Evolutionary conservation across 2,113 vertebrate genomes (phyloP).

Genomic region (Falco punctatus): DNA sequence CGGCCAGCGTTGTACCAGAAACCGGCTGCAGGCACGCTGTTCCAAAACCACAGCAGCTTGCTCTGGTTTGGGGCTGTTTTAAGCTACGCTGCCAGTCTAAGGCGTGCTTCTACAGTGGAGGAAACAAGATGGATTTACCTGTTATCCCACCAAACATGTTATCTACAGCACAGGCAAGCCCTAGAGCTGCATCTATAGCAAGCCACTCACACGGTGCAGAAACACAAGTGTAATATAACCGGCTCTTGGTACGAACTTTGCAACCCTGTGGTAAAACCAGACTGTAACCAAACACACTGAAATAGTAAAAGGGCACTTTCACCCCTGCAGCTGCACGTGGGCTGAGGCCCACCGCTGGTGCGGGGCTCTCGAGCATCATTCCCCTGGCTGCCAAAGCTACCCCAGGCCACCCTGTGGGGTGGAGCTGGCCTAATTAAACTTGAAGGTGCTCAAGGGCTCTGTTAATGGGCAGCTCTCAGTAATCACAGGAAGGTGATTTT

Average conservation of each 20-base stretch:
- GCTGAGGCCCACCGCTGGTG: not conserved
- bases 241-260: not conserved
- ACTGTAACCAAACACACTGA: not conserved
- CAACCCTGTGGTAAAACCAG: not conserved
- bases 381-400: not conserved
- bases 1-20: not conserved
- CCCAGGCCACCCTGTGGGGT: not conserved
- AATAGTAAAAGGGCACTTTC: not conserved
- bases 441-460: not conserved
- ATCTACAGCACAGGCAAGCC: not conserved
- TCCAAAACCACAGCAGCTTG: not conserved
- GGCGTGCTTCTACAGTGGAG: not conserved
- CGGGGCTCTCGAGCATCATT: not conserved
- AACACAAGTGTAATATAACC: not conserved
- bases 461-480: not conserved
- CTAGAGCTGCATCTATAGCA: not conserved
- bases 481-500: not conserved
- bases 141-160: not conserved
- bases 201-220: not conserved
- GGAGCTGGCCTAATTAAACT: not conserved
- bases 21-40: not conserved
- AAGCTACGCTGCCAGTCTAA: not conserved
- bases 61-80: not conserved
- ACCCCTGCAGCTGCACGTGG: not conserved
- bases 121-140: not conserved